A percentile compares a stretch with the other conserved stretches of the same genome.
phyloP scores from a whole-genome alignment of 2,113 vertebrate genomes.

The Dromas ardeola region DNA sequence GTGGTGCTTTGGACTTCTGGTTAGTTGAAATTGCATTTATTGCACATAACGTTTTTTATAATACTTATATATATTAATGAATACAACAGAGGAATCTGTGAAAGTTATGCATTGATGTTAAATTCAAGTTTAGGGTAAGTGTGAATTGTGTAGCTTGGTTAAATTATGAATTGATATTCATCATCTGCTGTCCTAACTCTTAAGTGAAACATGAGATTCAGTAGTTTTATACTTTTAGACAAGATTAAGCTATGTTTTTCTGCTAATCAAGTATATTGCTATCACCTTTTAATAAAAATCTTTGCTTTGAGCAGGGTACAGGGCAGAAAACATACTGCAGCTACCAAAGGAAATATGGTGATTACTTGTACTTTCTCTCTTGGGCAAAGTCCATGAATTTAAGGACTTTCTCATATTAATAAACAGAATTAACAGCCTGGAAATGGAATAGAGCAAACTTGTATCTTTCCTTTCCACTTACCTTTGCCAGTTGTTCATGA shows the following conservation, averaged over 20 bases:
- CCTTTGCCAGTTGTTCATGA: constrained; percentile 92
- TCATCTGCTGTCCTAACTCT: background rate
- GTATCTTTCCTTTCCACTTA: constrained; percentile 68
- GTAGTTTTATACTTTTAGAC: background rate
- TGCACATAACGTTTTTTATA: background rate
- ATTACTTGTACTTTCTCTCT: background rate
- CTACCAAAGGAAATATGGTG: background rate
- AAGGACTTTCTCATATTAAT: constrained; percentile 20
- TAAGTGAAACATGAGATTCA: background rate
- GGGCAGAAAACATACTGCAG: background rate
- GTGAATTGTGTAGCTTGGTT: background rate
- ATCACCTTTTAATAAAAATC: background rate
- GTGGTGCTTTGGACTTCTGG: background rate
- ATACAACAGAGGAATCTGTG: background rate
- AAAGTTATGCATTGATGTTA: background rate
- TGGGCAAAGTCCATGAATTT: constrained; percentile 11
- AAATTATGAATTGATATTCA: background rate
- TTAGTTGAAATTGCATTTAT: background rate
- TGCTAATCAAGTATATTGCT: background rate
- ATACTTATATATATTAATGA: background rate
- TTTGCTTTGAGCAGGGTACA: background rate
- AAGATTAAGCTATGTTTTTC: background rate
- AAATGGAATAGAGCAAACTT: background rate
- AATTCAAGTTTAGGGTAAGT: background rate
- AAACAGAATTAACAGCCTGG: constrained; percentile 44